phyloP scores from a whole-genome alignment of 2,797 vertebrate species.

The Hypotaenidia philippensis region DNA sequence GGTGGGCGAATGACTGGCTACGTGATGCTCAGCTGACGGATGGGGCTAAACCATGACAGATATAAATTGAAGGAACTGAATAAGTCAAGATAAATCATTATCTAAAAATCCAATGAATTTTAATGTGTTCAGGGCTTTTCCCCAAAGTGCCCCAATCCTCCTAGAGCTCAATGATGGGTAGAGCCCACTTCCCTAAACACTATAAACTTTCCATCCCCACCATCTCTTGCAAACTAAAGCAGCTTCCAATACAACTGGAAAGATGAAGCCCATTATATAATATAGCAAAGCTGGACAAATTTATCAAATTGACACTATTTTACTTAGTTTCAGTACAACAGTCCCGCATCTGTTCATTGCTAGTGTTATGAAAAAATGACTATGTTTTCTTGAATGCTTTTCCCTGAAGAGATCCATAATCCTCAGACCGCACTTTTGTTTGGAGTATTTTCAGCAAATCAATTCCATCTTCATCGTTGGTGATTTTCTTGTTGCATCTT shows the following conservation, averaged over 20 bases:
- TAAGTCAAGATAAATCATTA: background rate
- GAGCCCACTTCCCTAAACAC: background rate
- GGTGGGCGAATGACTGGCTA: background rate
- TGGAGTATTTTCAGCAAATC: slow-evolving; percentile 29
- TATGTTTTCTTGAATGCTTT: background rate
- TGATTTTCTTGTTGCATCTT: slow-evolving; percentile 58
- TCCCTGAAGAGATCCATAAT: background rate
- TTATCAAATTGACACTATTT: slow-evolving; percentile 1
- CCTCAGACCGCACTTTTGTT: background rate
- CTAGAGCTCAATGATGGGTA: background rate
- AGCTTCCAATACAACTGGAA: background rate
- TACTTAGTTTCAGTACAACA: background rate
- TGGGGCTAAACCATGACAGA: too few species aligned
- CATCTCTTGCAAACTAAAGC: background rate
- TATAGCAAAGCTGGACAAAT: background rate
- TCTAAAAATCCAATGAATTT: background rate
- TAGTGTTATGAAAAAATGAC: background rate
- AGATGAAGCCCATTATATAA: background rate
- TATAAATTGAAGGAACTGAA: background rate
- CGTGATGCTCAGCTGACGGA: too few species aligned
- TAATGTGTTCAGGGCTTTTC: background rate
- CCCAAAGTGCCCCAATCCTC: background rate
- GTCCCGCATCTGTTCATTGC: background rate
- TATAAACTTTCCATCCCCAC: background rate
- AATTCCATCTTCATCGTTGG: slow-evolving; percentile 25